Evolutionary conservation across 1,140 invertebrate genomes (phyloP).

Genomic region (Homarus americanus): DNA sequence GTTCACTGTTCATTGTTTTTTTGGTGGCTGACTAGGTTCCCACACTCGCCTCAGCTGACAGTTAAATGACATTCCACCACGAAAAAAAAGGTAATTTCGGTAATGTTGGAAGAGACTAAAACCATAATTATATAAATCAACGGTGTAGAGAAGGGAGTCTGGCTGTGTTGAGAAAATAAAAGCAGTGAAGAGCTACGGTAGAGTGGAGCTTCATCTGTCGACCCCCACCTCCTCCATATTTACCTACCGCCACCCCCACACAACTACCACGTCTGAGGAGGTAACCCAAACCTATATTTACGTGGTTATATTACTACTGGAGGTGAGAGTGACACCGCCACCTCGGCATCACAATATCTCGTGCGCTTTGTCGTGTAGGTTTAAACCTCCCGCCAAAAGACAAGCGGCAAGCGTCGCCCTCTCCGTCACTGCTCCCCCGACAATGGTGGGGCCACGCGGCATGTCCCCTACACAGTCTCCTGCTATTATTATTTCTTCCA

Average conservation of each 20-base stretch:
- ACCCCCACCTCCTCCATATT: conserved; percentile 53
- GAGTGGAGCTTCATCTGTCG: too few species aligned
- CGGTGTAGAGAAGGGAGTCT: too few species aligned
- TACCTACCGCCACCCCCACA: conserved; percentile 13
- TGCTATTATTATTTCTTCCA: background rate
- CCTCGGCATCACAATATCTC: conserved; percentile 14
- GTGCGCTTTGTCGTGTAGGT: conserved; percentile 49
- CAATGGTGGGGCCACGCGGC: conserved; percentile 54
- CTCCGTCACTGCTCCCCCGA: conserved; percentile 26
- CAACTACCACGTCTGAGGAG: conserved; percentile 2
- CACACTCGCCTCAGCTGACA: too few species aligned
- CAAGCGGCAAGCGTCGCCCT: conserved; percentile 56
- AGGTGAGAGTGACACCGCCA: background rate
- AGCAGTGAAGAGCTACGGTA: too few species aligned
- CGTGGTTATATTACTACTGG: conserved; percentile 32
- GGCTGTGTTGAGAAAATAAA: too few species aligned
- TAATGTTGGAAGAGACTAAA: too few species aligned
- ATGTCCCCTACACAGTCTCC: background rate
- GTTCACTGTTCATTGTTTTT: too few species aligned
- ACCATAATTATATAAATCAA: too few species aligned
- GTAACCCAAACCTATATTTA: conserved; percentile 39
- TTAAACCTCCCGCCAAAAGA: conserved; percentile 70
- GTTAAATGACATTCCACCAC: too few species aligned
- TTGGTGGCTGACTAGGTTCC: too few species aligned
- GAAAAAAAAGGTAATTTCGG: too few species aligned